These are phyloP conservation scores for Diuraphis noxia DNA, from an alignment of 1,140 invertebrate species.

Conservation along the genomic window DNA sequence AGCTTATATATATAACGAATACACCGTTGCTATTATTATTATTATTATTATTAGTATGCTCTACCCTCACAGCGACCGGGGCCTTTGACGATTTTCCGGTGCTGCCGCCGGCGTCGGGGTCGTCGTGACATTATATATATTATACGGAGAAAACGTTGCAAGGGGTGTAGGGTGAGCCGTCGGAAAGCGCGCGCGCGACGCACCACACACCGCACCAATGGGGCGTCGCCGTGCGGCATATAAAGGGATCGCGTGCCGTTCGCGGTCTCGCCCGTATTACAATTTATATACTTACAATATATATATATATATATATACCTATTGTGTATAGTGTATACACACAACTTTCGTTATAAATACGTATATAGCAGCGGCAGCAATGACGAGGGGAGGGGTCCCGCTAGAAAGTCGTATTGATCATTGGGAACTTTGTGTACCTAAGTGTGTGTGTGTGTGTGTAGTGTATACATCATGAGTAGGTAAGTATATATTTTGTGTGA, in stretches of 20 bases:
- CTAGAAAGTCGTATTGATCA: conserved; percentile 52
- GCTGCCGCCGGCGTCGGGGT: not conserved
- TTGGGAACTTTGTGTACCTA: not conserved
- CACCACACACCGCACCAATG: conserved; percentile 29
- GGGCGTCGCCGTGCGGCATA: conserved; percentile 38
- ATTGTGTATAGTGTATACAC: not conserved
- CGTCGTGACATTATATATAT: conserved; percentile 10
- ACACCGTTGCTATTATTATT: not conserved
- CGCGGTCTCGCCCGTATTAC: conserved; percentile 41
- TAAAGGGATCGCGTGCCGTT: conserved; percentile 42
- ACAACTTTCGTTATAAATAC: not conserved
- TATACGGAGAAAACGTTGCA: not conserved
- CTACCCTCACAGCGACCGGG: not conserved
- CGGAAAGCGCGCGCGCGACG: conserved; percentile 1
- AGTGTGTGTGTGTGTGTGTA: not conserved
- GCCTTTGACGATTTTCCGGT: conserved; percentile 50
- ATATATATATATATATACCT: not conserved
- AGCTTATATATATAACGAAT: not conserved
- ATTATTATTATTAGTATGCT: conserved; percentile 20
- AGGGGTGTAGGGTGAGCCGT: not conserved
- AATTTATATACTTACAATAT: not conserved
- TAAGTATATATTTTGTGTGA: conserved; percentile 7
- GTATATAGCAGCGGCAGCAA: not conserved
- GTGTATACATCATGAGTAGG: not conserved
- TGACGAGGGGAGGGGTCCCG: not conserved